Evolutionary conservation across 2,888 invertebrate genomes (phyloP).

Genomic region (Pasiphila rectangulata): DNA sequence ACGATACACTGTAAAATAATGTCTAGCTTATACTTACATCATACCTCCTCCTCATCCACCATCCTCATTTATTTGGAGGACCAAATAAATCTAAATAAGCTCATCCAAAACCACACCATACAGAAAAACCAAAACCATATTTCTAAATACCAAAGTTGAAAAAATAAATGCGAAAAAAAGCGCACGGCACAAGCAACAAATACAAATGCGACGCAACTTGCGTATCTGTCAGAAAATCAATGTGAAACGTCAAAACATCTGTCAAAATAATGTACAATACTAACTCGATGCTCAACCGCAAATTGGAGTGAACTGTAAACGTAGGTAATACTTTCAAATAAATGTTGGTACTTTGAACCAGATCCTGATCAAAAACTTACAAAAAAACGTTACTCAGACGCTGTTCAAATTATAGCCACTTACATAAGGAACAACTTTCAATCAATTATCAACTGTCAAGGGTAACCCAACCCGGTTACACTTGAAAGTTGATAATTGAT

Average conservation of each 20-base stretch:
- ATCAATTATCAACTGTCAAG: too few relatives aligned
- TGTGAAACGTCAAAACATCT: conserved; percentile 18
- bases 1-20: conserved; percentile 1
- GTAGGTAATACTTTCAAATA: conserved; percentile 5
- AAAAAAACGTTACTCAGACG: too few relatives aligned
- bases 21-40: conserved; percentile 25
- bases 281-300: conserved; percentile 17
- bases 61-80: too few relatives aligned
- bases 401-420: too few relatives aligned
- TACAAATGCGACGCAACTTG: conserved; percentile 19
- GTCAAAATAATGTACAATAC: conserved; percentile 15
- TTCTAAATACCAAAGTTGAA: conserved; percentile 27
- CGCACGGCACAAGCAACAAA: conserved; percentile 43
- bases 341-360: too few relatives aligned
- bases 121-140: conserved; percentile 20
- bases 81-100: conserved; percentile 13
- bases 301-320: background rate
- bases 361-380: background rate
- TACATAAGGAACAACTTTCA: too few relatives aligned
- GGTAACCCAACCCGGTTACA: too few relatives aligned
- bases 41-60: too few relatives aligned
- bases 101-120: conserved; percentile 5
- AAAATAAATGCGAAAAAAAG: too few relatives aligned
- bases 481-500: too few relatives aligned
- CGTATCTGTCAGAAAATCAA: conserved; percentile 21